Evolutionary conservation across 2,113 vertebrate genomes (phyloP).

Genomic region (Equus przewalskii): DNA sequence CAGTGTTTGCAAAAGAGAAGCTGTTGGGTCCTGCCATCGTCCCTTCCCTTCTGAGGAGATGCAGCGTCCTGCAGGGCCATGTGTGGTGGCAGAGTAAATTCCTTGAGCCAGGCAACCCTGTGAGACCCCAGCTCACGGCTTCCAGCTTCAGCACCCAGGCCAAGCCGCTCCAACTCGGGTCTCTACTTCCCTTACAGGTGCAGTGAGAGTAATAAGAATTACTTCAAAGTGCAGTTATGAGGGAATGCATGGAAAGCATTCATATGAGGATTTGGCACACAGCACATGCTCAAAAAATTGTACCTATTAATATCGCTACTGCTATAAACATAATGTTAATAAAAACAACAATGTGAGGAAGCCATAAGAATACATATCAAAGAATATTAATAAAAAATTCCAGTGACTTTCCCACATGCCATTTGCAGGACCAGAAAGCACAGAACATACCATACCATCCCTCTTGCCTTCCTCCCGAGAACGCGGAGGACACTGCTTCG

Average conservation of each 20-base stretch:
- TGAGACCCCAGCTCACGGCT: background rate
- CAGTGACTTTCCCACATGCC: background rate
- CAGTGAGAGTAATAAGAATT: background rate
- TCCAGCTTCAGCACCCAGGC: too few relatives aligned
- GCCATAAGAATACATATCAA: background rate
- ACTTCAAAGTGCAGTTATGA: too few relatives aligned
- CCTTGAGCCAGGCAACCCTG: rapidly evolving
- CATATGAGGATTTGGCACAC: background rate
- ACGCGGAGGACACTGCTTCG: background rate
- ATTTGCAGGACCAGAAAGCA: background rate
- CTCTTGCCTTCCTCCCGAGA: background rate
- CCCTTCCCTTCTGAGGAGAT: too few relatives aligned
- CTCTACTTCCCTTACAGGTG: too few relatives aligned
- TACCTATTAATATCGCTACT: background rate
- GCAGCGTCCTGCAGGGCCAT: rapidly evolving
- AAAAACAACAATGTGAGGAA: background rate
- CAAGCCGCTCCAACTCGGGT: background rate
- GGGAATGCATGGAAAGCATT: background rate
- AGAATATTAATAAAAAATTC: background rate
- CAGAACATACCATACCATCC: too few relatives aligned
- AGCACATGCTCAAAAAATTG: background rate
- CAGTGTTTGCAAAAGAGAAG: background rate
- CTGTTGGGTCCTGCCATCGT: rapidly evolving
- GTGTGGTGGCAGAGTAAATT: rapidly evolving
- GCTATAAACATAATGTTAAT: background rate